A percentile compares a stretch with the other conserved stretches of the same genome.
These are phyloP conservation scores for Amphiprion percula DNA, from an alignment of 2,113 vertebrate species.

Conservation along the genomic window DNA sequence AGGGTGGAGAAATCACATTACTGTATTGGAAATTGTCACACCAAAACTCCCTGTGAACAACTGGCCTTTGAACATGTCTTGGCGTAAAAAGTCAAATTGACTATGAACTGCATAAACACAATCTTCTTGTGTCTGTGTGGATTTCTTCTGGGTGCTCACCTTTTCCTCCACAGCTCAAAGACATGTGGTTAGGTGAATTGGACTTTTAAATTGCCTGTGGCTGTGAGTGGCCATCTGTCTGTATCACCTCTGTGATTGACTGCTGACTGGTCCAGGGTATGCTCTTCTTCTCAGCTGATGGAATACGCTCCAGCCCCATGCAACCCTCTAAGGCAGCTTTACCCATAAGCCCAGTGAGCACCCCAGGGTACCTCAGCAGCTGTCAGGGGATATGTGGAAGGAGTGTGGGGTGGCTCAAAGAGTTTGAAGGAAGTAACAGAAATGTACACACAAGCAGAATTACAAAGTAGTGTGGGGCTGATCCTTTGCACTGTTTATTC, in stretches of 20 bases:
- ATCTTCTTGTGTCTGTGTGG: neutral
- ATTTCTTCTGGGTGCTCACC: neutral
- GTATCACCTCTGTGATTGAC: neutral
- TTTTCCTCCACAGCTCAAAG: neutral
- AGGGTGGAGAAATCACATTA: neutral
- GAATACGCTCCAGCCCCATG: neutral
- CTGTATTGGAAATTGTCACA: neutral
- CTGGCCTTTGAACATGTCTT: neutral
- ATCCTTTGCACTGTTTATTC: no score
- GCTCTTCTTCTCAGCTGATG: neutral
- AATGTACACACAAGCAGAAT: no score
- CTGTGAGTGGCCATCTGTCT: constrained; percentile 1
- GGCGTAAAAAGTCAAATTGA: neutral
- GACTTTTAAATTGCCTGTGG: neutral
- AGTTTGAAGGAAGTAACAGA: no score
- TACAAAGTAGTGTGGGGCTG: no score
- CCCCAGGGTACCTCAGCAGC: no score
- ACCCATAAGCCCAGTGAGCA: neutral
- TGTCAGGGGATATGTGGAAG: no score
- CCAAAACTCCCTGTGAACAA: neutral
- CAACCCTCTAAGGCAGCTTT: neutral
- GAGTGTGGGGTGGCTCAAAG: neutral
- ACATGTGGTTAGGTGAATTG: neutral
- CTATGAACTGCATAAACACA: neutral
- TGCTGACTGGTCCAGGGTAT: neutral